Evolutionary conservation across 2,113 vertebrate genomes (phyloP).

Genomic region (Apaloderma vittatum): DNA sequence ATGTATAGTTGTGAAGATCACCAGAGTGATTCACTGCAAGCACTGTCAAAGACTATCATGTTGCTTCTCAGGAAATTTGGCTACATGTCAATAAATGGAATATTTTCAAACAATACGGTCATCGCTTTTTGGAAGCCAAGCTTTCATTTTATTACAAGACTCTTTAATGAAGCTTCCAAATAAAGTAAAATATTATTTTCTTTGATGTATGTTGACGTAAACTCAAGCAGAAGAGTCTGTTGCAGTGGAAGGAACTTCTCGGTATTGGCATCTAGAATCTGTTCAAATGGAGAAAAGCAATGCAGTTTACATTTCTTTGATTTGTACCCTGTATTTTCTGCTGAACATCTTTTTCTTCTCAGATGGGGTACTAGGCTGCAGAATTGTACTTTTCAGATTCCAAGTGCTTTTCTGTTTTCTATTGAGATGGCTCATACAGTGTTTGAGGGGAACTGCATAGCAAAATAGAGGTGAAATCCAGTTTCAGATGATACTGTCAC

Average conservation of each 20-base stretch:
- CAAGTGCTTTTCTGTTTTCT: background rate
- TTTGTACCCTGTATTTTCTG: background rate
- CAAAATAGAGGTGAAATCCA: background rate
- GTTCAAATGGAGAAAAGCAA: background rate
- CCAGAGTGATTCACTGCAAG: background rate
- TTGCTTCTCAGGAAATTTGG: conserved; percentile 1
- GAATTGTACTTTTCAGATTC: background rate
- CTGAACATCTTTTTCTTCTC: background rate
- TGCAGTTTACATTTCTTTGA: background rate
- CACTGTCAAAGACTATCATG: background rate
- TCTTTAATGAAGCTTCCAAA: conserved; percentile 28
- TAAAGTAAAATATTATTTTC: background rate
- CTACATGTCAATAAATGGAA: background rate
- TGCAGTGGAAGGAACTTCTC: background rate
- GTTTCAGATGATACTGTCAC: background rate
- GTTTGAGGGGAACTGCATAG: background rate
- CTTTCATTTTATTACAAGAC: background rate
- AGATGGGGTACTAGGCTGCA: background rate
- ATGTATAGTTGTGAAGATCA: background rate
- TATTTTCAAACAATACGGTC: conserved; percentile 20
- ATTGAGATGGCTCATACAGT: background rate
- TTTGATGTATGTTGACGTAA: background rate
- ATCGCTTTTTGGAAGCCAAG: background rate
- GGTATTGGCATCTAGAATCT: background rate
- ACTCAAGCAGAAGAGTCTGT: background rate